Base-by-base conservation (phyloP, 2,113 vertebrate genomes). In the Anhinga rufa region DNA sequence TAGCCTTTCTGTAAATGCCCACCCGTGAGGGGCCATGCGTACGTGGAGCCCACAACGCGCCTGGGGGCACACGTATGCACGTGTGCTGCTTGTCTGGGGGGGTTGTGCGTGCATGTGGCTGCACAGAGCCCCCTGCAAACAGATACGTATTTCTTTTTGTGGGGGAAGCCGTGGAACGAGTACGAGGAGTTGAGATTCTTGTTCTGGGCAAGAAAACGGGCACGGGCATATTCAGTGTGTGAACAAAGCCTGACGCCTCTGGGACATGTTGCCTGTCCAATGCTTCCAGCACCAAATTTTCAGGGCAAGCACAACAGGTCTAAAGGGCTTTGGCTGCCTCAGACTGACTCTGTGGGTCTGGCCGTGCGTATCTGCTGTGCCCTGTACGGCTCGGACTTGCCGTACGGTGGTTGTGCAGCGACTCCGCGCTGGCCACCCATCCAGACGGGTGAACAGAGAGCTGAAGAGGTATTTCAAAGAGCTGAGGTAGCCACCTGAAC, bases 211-310 rank as follows among this genome's bases (percentile, higher is more conserved):
- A 17, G 24, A 32, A 78, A 38, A 13, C 0, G 6, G 48, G 17
- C 34, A 51, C 8, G 6, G 68, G 17, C 18, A 17, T 15, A 2
- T 7, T 12, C 12, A 7, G 66, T 2, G 5, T 6, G 49, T 29
- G 66, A 62, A 10, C 36, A 48, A 65, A 69, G 22, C 42, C 76
- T 0, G 3, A 22, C 4, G 6, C 9, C 40, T 34, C 46, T 12
- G 58, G 62, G 57, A 68, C 42, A 20, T 0, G 0, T 12, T 6
- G 46, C 38, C 21, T 2, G 0, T 10, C 38, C 28, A 9, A 0
- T 3, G 26, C 29, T 8, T 4, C 11, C 8, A 10, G 31, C 9
- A 54, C n/a, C 32, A 32, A 14, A 25, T 62, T 44, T 62, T 34
- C 21, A 1, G 20, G 48, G 22, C 28, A 14, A 36, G 26, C 18